These are phyloP conservation scores for Diadumene lineata DNA, from an alignment of 92 coral and sea anemone species.

Conservation along the genomic window DNA sequence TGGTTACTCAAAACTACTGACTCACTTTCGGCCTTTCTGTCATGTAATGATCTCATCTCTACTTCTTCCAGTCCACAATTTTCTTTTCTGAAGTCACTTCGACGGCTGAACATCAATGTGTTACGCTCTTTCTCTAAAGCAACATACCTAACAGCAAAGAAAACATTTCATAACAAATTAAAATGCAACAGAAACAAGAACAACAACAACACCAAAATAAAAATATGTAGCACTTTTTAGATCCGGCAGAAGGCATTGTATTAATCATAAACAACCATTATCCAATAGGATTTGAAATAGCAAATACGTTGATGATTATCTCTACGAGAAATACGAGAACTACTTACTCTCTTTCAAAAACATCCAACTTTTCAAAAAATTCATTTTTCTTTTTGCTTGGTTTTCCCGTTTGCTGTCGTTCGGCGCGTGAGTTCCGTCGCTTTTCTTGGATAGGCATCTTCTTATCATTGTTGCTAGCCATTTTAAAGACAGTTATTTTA, in stretches of 20 bases:
- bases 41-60: slow-evolving; percentile 65
- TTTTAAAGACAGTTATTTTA: neutral
- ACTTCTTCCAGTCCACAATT: slow-evolving; percentile 79
- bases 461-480: slow-evolving; percentile 10
- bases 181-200: neutral
- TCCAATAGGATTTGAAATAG: too few species aligned
- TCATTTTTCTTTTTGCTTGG: slow-evolving; percentile 67
- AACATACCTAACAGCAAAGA: slow-evolving; percentile 46
- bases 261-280: too few species aligned
- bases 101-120: slow-evolving; percentile 69
- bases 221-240: too few species aligned
- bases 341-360: slow-evolving; percentile 80
- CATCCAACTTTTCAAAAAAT: slow-evolving; percentile 76
- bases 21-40: slow-evolving; percentile 86
- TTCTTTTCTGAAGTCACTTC: slow-evolving; percentile 93
- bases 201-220: too few species aligned
- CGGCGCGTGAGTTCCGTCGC: neutral
- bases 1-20: neutral
- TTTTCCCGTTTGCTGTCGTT: slow-evolving; percentile 4
- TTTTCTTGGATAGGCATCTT: slow-evolving; percentile 2
- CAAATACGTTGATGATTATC: too few species aligned
- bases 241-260: too few species aligned
- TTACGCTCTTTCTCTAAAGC: slow-evolving; percentile 88
- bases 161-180: neutral
- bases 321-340: neutral